A percentile compares a stretch with the other conserved stretches of the same genome.
phyloP scores from a whole-genome alignment of 1,140 invertebrate genomes.

The Amyelois transitella region DNA sequence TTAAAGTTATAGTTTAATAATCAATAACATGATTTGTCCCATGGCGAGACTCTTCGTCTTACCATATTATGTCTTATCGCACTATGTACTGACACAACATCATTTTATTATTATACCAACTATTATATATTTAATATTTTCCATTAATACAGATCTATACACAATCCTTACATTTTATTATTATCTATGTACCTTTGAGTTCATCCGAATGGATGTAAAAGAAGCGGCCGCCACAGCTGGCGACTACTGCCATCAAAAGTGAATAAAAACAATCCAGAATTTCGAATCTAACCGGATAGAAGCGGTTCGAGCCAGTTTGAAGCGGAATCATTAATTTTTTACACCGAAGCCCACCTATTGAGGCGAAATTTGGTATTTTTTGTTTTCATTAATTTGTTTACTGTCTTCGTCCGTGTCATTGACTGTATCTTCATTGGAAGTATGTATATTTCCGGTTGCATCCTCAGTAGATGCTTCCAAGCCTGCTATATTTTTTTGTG shows the following conservation, averaged over 20 bases:
- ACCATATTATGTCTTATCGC: too few species aligned
- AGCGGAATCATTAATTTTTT: not conserved
- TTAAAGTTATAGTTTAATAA: too few species aligned
- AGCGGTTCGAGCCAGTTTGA: not conserved
- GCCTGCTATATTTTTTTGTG: too few species aligned
- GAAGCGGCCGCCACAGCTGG: not conserved
- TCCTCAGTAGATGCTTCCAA: too few species aligned
- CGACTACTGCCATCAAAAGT: not conserved
- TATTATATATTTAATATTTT: too few species aligned
- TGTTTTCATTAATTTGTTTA: not conserved
- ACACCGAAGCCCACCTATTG: not conserved
- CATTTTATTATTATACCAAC: too few species aligned
- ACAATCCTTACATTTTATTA: not conserved
- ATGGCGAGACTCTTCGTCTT: too few species aligned
- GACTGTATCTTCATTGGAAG: not conserved
- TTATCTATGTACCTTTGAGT: too few species aligned
- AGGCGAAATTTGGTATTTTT: not conserved
- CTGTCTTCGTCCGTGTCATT: not conserved
- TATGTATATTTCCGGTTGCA: too few species aligned
- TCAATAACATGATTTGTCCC: too few species aligned
- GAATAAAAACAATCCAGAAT: not conserved
- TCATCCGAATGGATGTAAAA: not conserved
- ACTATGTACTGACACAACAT: too few species aligned
- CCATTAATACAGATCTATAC: not conserved
- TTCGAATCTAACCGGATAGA: not conserved